phyloP scores from a whole-genome alignment of 2,113 vertebrate species.

The Brevimyrus niger region DNA sequence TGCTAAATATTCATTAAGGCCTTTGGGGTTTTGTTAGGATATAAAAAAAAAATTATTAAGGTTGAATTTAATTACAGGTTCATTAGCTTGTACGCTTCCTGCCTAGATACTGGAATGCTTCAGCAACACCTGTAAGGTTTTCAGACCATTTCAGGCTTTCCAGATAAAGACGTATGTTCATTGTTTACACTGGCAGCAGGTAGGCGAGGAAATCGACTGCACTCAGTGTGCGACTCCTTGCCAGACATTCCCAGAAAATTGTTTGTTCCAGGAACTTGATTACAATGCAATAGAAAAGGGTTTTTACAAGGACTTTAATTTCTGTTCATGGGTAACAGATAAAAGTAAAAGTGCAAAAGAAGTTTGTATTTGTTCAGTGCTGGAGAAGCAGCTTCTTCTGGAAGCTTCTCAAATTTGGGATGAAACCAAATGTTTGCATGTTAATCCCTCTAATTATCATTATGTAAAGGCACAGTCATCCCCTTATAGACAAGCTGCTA shows the following conservation, averaged over 20 bases:
- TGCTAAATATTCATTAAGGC: background rate
- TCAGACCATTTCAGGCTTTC: background rate
- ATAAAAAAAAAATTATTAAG: background rate
- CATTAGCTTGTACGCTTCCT: background rate
- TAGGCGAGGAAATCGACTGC: background rate
- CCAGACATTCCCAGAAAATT: background rate
- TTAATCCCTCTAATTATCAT: no score
- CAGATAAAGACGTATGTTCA: background rate
- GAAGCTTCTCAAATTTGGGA: background rate
- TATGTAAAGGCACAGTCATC: no score
- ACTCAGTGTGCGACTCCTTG: background rate
- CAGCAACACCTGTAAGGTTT: background rate
- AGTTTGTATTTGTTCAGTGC: background rate
- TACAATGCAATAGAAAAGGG: background rate
- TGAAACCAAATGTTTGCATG: background rate
- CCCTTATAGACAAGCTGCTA: background rate
- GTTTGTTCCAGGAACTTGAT: background rate
- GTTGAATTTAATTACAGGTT: background rate
- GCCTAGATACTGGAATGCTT: no score
- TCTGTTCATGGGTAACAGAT: background rate
- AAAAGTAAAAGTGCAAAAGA: background rate
- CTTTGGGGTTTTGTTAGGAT: background rate
- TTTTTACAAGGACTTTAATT: background rate
- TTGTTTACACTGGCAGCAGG: background rate
- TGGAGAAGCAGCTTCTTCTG: background rate